A percentile compares a stretch with the other conserved stretches of the same genome.
Conservation (phyloP, 2,113 vertebrate genomes). For the Callipepla californica region DNA sequence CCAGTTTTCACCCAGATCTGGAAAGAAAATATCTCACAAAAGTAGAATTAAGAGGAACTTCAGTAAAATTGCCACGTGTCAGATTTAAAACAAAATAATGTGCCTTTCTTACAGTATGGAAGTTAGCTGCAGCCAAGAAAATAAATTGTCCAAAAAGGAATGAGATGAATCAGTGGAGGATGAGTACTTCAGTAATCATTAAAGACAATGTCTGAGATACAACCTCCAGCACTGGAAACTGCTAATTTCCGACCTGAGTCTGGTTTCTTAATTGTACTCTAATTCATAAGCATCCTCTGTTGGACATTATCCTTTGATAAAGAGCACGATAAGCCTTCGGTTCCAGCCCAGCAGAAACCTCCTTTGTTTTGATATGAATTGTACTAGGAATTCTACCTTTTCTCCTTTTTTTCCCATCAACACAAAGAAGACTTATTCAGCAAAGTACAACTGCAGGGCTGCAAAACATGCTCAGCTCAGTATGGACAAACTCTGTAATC, state of each 20-base stretch:
- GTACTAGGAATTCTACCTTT: background rate
- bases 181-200: background rate
- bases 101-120: background rate
- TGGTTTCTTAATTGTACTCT: background rate
- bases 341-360: background rate
- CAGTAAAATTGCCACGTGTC: background rate
- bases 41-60: background rate
- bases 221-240: background rate
- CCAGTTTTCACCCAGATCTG: background rate
- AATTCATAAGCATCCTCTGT: background rate
- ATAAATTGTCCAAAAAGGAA: background rate
- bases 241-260: background rate
- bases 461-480: background rate
- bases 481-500: background rate
- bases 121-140: background rate
- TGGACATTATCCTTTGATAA: background rate
- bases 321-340: background rate
- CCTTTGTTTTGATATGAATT: background rate
- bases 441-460: background rate
- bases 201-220: background rate
- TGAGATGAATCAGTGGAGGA: background rate
- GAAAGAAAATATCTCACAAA: background rate
- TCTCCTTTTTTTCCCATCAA: background rate
- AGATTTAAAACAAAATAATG: background rate
- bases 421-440: background rate